These are phyloP conservation scores for Caenorhabditis angaria DNA, from an alignment of 2,888 invertebrate species.

Conservation along the genomic window DNA sequence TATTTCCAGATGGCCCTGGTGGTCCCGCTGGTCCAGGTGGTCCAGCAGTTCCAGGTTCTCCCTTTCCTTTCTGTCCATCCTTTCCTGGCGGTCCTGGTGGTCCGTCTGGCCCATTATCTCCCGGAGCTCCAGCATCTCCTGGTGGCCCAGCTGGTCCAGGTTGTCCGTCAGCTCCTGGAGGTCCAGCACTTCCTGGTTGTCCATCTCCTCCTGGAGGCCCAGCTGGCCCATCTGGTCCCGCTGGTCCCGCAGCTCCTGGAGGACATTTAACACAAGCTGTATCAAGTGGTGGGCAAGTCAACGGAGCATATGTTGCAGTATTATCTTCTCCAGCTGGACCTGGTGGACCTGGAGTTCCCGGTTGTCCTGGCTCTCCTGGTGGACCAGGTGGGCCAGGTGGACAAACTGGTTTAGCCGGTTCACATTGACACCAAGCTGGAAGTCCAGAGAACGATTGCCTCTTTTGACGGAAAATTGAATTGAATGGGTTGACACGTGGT, in stretches of 20 bases:
- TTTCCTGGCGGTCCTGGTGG: conserved; percentile 42
- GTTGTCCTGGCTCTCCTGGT: conserved; percentile 53
- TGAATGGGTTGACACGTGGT: conserved; percentile 57
- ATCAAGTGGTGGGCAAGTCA: conserved; percentile 46
- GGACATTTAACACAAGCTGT: conserved; percentile 45
- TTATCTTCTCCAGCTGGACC: conserved; percentile 50
- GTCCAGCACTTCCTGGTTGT: conserved; percentile 37
- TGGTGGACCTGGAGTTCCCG: conserved; percentile 42
- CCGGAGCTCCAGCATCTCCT: conserved; percentile 38
- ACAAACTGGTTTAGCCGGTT: conserved; percentile 46
- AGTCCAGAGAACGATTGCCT: conserved; percentile 46
- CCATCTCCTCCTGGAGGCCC: conserved; percentile 43
- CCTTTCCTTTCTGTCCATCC: conserved; percentile 42
- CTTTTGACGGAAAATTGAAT: conserved; percentile 65
- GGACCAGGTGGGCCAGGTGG: conserved; percentile 52
- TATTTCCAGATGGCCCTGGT: conserved; percentile 37
- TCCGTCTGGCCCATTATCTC: conserved; percentile 39
- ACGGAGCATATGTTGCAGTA: conserved; percentile 38
- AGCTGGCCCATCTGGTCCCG: conserved; percentile 41
- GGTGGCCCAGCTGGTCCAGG: conserved; percentile 43
- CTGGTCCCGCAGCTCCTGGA: conserved; percentile 40
- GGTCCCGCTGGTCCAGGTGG: conserved; percentile 43
- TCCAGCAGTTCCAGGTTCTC: conserved; percentile 41
- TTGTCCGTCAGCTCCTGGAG: conserved; percentile 43
- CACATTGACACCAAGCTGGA: conserved; percentile 55